A percentile compares a stretch with the other conserved stretches of the same genome.
These are phyloP conservation scores for Istiophorus platypterus DNA, from an alignment of 2,113 vertebrate genomes.

Conservation along the genomic window DNA sequence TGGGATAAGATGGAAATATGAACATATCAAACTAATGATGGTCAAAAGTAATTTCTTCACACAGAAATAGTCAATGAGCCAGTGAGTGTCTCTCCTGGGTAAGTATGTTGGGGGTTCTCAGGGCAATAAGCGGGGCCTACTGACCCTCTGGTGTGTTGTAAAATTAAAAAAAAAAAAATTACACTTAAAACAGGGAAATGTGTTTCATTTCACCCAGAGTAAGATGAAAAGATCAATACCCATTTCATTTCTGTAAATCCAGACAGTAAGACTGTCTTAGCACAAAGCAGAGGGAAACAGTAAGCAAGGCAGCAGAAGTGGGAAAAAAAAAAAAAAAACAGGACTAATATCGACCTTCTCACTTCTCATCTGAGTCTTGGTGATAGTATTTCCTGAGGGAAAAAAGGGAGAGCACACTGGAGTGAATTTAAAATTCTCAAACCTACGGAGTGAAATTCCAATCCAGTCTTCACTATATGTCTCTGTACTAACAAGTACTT, in stretches of 20 bases:
- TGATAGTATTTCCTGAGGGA: conserved; percentile 11
- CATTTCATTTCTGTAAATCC: not conserved
- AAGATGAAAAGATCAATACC: not conserved
- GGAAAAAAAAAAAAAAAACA: no score
- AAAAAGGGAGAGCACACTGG: not conserved
- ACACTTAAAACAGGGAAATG: not conserved
- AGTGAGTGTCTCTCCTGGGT: not conserved
- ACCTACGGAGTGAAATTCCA: conserved; percentile 14
- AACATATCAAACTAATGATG: not conserved
- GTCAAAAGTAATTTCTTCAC: not conserved
- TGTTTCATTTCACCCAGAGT: not conserved
- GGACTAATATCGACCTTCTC: not conserved
- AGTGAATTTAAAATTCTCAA: not conserved
- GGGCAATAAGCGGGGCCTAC: not conserved
- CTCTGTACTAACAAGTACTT: conserved; percentile 7
- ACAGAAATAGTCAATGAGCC: not conserved
- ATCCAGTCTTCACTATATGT: not conserved
- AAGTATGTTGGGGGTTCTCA: not conserved
- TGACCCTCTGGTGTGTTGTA: not conserved
- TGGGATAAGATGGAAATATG: not conserved
- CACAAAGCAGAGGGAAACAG: not conserved
- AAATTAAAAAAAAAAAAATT: not conserved
- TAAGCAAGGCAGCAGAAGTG: not conserved
- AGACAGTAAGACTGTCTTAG: not conserved
- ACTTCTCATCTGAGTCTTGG: conserved; percentile 2